Evolutionary conservation across 2,113 vertebrate species (phyloP).

Genomic region (Sander lucioperca): DNA sequence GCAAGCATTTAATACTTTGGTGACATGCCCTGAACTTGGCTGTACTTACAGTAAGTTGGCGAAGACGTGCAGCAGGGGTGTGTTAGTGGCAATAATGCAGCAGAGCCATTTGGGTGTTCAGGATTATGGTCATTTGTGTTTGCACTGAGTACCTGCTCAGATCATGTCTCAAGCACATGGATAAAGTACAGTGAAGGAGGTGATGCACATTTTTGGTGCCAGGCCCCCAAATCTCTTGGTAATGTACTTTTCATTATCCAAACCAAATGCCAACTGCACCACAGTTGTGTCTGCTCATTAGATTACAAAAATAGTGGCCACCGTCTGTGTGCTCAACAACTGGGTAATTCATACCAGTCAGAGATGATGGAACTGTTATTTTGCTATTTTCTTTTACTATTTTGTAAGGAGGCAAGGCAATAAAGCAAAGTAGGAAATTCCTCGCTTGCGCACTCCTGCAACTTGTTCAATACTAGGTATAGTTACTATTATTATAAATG

Average conservation of each 20-base stretch:
- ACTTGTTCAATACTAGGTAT: not conserved
- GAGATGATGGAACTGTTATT: not conserved
- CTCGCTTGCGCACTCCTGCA: not conserved
- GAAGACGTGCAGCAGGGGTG: conserved; percentile 7
- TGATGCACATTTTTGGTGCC: not conserved
- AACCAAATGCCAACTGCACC: not conserved
- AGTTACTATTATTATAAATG: not conserved
- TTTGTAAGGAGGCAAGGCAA: not conserved
- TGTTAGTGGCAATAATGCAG: conserved; percentile 13
- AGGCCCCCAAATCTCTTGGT: not conserved
- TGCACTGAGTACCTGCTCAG: not conserved
- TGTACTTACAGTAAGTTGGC: conserved; percentile 21
- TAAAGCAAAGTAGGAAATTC: not conserved
- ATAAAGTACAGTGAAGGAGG: not conserved
- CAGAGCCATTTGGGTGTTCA: conserved; percentile 16
- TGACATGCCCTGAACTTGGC: conserved; percentile 49
- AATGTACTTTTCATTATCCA: not conserved
- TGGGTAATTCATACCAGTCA: not conserved
- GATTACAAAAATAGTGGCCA: not conserved
- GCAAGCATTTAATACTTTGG: conserved; percentile 50
- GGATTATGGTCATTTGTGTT: conserved; percentile 44
- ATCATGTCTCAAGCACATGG: not conserved
- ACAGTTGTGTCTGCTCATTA: not conserved
- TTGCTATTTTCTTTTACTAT: not conserved
- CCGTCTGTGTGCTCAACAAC: not conserved